Evolutionary conservation across 2,797 vertebrate species (phyloP).

Genomic region (Luscinia luscinia): DNA sequence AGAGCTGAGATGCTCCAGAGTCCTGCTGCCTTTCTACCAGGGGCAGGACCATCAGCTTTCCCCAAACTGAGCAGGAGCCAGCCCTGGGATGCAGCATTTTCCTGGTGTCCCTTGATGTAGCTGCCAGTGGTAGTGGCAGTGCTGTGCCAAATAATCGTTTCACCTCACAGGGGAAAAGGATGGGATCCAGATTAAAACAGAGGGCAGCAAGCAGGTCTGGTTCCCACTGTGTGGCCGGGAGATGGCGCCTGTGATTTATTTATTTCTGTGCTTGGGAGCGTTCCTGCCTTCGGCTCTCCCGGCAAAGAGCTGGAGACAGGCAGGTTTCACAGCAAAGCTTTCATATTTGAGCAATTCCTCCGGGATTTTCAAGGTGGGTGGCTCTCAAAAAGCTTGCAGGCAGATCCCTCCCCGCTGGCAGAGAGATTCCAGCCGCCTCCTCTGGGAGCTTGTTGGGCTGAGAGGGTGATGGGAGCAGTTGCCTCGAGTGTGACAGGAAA

Average conservation of each 20-base stretch:
- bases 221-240: background rate
- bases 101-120: accelerated
- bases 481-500: background rate
- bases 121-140: background rate
- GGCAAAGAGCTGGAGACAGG: background rate
- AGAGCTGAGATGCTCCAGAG: background rate
- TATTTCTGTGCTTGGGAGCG: background rate
- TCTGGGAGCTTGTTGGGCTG: background rate
- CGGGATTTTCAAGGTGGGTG: background rate
- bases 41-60: background rate
- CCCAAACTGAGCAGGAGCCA: background rate
- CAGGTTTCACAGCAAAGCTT: background rate
- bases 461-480: background rate
- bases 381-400: background rate
- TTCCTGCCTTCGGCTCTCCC: background rate
- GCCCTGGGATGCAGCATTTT: background rate
- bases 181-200: accelerated
- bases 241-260: constrained; percentile 40
- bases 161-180: background rate
- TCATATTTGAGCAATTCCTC: background rate
- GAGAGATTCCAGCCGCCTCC: background rate
- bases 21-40: background rate
- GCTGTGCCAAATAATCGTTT: background rate
- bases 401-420: background rate
- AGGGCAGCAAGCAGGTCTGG: background rate